Conservation (phyloP, 2,113 vertebrate genomes). For the Tenebrosternarchus preto region DNA sequence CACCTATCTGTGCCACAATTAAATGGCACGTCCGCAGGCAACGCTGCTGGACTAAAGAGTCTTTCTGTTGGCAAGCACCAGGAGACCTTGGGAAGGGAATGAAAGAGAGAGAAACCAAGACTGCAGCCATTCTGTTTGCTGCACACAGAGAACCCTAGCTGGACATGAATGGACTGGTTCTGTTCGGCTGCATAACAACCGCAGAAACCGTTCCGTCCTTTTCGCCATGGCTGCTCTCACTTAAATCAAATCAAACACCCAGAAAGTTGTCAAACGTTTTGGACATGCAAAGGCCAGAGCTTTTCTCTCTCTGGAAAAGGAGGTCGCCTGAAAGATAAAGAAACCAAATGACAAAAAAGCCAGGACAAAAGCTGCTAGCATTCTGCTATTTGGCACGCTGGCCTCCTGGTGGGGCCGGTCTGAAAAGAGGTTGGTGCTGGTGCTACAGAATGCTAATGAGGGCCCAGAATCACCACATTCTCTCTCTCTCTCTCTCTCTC, state of each 20-base stretch:
- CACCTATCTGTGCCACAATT: constrained; percentile 26
- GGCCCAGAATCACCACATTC: constrained; percentile 73
- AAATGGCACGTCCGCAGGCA: constrained; percentile 44
- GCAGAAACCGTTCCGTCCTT: constrained; percentile 35
- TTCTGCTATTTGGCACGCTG: constrained; percentile 49
- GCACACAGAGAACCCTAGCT: constrained; percentile 5
- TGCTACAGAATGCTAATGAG: constrained; percentile 79
- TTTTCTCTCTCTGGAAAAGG: constrained; percentile 42
- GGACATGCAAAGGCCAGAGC: constrained; percentile 48
- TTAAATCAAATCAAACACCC: constrained; percentile 55
- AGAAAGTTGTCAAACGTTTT: constrained; percentile 57
- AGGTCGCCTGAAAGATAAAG: constrained; percentile 53
- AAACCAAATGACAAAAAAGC: constrained; percentile 61
- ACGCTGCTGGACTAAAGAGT: constrained; percentile 32
- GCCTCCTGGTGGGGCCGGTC: constrained; percentile 51
- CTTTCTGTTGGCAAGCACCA: constrained; percentile 38
- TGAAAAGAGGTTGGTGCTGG: constrained; percentile 70
- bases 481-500: constrained; percentile 65
- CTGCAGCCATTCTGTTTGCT: constrained; percentile 35
- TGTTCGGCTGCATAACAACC: constrained; percentile 25
- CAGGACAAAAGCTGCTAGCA: constrained; percentile 55
- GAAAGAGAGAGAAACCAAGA: constrained; percentile 50
- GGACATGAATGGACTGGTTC: constrained; percentile 38
- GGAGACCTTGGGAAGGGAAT: constrained; percentile 44
- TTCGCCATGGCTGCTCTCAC: constrained; percentile 20